A percentile compares a stretch with the other conserved stretches of the same genome.
phyloP scores from a whole-genome alignment of 2,113 vertebrate species.

The Lampris megalopsis region DNA sequence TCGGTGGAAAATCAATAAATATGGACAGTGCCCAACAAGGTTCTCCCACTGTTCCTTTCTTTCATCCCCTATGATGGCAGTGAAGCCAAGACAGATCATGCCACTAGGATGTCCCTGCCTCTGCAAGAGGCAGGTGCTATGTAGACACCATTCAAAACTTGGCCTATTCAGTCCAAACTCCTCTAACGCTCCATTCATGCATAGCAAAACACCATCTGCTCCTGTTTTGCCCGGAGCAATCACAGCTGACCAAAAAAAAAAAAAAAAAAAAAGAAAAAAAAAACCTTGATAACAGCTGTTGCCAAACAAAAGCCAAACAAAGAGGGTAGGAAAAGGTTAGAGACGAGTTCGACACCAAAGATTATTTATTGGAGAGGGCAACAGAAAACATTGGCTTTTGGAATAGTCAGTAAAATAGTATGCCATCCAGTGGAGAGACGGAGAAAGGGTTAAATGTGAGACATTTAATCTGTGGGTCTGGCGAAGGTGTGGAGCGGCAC shows the following conservation, averaged over 20 bases:
- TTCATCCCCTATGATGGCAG: slow-evolving; percentile 75
- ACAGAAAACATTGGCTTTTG: slow-evolving; percentile 85
- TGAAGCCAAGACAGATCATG: slow-evolving; percentile 90
- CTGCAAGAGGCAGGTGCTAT: slow-evolving; percentile 98
- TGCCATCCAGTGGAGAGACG: slow-evolving; percentile 74
- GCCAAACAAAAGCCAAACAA: slow-evolving; percentile 99
- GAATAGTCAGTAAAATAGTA: slow-evolving; percentile 70
- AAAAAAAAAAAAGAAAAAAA: slow-evolving; percentile 61
- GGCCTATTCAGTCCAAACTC: slow-evolving; percentile 98
- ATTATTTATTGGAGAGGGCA: slow-evolving; percentile 85
- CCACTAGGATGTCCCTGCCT: slow-evolving; percentile 88
- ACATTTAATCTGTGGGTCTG: slow-evolving; percentile 83
- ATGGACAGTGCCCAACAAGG: slow-evolving; percentile 88
- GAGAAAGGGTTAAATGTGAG: slow-evolving; percentile 86
- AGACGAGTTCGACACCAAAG: slow-evolving; percentile 90
- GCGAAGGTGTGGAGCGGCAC: slow-evolving; percentile 70
- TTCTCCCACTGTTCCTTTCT: slow-evolving; percentile 74
- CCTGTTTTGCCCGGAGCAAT: slow-evolving; percentile 99
- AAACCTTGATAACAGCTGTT: slow-evolving; percentile 99
- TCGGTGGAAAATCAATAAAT: slow-evolving; percentile 97
- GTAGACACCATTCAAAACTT: slow-evolving; percentile 99
- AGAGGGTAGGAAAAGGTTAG: slow-evolving; percentile 93
- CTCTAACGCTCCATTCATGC: slow-evolving; percentile 99
- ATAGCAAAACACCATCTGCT: slow-evolving; percentile 99
- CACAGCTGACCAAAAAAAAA: slow-evolving; percentile 97